These are phyloP conservation scores for Cyclophora albipunctata DNA, from an alignment of 2,888 invertebrate genomes.

Conservation along the genomic window DNA sequence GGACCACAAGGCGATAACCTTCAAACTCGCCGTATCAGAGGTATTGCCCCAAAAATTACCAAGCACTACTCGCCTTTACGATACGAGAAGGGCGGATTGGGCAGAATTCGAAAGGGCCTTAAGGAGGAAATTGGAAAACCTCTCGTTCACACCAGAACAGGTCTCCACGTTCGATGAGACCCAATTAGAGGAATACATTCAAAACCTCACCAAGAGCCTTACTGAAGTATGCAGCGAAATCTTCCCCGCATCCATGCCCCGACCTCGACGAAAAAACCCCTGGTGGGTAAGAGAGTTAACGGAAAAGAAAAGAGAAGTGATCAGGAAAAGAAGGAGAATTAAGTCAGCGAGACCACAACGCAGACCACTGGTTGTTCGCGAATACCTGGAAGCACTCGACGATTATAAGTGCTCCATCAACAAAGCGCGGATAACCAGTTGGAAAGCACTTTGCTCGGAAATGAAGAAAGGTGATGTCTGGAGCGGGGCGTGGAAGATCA, in stretches of 20 bases:
- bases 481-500: conserved; percentile 4
- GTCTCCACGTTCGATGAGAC: not conserved
- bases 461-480: conserved; percentile 4
- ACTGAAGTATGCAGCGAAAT: not conserved
- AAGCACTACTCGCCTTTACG: not conserved
- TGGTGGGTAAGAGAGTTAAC: not conserved
- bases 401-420: not conserved
- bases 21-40: no score
- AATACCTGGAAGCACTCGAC: not conserved
- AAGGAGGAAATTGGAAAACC: not conserved
- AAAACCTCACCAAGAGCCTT: not conserved
- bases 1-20: no score
- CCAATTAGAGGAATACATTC: not conserved
- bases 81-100: not conserved
- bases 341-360: not conserved
- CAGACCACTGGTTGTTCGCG: not conserved
- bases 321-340: not conserved
- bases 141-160: not conserved
- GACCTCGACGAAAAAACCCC: no score
- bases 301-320: not conserved
- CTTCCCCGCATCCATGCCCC: not conserved
- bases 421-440: not conserved
- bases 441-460: conserved; percentile 7
- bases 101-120: not conserved
- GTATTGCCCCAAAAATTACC: no score